Evolutionary conservation across 2,888 invertebrate species (phyloP), one percentile per base, ranked within the genome.

Genomic region (Campoplex nolae): DNA sequence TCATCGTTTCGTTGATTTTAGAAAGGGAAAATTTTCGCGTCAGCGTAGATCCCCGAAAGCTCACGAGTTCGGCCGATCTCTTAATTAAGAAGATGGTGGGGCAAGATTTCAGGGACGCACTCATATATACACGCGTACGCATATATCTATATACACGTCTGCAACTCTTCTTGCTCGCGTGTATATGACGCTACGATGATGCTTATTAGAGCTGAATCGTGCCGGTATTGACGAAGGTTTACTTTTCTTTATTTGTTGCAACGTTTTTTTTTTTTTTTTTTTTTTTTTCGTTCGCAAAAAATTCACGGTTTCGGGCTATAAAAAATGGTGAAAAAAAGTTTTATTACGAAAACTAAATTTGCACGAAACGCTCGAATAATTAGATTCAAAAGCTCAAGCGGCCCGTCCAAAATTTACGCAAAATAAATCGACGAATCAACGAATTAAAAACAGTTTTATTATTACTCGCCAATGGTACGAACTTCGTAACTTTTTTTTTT

Each of bases 1-100:
- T 62, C 32, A 32, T 32, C 62, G 62, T 62, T 62, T 62, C 32
- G 62, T 62, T 62, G 62, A 62, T 28, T 62, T 62, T 62, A 62
- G 62, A 62, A 62, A 62, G 62, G 62, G 62, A 62, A 6, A 62
- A 32, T 62, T 51, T 62, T 62, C 62, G 62, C 62, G 16, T 16
- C 32, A 62, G 62, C 62, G 62, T 62, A 62, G 32, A 62, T 32
- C 32, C 32, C 32, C 32, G 62, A 62, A 62, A 62, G 62, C 62
- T 62, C 62, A 62, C 62, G 62, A 62, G 62, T 62, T 62, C 16
- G 16, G 32, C 62, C 62, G 62, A 62, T 16, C 62, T 62, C 32
- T 32, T 62, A 62, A 62, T 62, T 62, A 62, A 32, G 32, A 28
- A 62, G 32, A 62, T 62, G 62, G 62, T 62, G 62, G 62, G 62